Evolutionary conservation across 2,113 vertebrate genomes (phyloP).

Genomic region (Centropus bengalensis): DNA sequence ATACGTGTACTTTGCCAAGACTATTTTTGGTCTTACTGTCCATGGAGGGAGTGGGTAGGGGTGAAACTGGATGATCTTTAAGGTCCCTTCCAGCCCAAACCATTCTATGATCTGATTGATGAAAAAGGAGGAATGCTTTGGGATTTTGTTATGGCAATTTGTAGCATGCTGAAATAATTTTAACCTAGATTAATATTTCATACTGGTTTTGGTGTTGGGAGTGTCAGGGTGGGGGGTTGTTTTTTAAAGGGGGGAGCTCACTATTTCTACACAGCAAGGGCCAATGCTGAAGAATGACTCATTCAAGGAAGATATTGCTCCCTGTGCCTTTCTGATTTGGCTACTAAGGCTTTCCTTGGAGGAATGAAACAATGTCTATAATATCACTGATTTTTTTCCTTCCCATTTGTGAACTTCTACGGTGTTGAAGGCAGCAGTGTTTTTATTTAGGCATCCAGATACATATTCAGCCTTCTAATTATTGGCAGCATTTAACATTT

Average conservation of each 20-base stretch:
- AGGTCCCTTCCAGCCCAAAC: too few species aligned
- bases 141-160: background rate
- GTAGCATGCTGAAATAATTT: background rate
- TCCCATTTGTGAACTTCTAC: background rate
- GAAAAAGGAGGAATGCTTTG: background rate
- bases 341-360: background rate
- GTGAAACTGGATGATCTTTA: too few species aligned
- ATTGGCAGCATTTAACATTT: background rate
- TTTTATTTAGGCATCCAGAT: background rate
- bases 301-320: background rate
- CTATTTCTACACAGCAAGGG: background rate
- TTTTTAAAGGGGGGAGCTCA: background rate
- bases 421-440: background rate
- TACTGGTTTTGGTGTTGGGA: background rate
- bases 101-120: too few species aligned
- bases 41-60: too few species aligned
- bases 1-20: background rate
- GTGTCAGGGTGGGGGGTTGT: accelerated
- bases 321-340: background rate
- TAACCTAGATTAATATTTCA: background rate
- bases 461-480: too few species aligned
- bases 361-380: background rate
- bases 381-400: background rate
- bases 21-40: background rate
- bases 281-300: background rate